These are phyloP conservation scores for Chironomus striatipennis DNA, from an alignment of 1,140 invertebrate genomes.

Conservation along the genomic window DNA sequence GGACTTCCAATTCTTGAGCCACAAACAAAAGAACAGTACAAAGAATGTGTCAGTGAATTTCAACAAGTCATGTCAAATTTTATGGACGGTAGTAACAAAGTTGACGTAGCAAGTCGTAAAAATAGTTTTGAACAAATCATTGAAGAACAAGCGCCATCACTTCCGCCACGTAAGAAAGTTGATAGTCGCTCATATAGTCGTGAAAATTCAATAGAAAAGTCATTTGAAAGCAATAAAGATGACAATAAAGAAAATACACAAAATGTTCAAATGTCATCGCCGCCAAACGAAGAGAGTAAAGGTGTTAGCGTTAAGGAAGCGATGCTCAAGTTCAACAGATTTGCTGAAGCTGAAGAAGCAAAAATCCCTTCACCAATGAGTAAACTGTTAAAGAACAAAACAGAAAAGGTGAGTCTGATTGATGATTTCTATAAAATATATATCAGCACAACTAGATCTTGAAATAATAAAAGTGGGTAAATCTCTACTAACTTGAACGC, in stretches of 20 bases:
- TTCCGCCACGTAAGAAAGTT: constrained; percentile 34
- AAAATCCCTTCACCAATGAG: constrained; percentile 44
- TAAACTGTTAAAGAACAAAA: constrained; percentile 47
- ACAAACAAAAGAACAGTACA: constrained; percentile 33
- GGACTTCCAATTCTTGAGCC: constrained; percentile 27
- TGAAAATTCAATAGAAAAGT: constrained; percentile 17
- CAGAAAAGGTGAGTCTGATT: constrained; percentile 50
- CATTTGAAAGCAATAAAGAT: neutral
- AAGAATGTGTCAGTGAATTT: constrained; percentile 36
- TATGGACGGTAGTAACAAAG: neutral
- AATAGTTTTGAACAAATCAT: constrained; percentile 29
- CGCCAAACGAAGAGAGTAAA: constrained; percentile 41
- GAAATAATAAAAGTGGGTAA: neutral
- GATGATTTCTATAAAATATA: constrained; percentile 25
- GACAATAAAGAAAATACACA: constrained; percentile 26
- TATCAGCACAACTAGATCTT: neutral
- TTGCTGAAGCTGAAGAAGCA: constrained; percentile 69
- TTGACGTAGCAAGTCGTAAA: constrained; percentile 28
- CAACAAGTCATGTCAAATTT: constrained; percentile 24
- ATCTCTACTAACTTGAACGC: neutral
- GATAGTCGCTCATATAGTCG: constrained; percentile 27
- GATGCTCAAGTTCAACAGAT: constrained; percentile 83
- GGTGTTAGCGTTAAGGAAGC: constrained; percentile 79
- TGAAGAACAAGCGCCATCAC: constrained; percentile 37
- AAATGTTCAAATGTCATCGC: constrained; percentile 7